phyloP scores from a whole-genome alignment of 2,888 invertebrate species.

The Eupithecia subfuscata region DNA sequence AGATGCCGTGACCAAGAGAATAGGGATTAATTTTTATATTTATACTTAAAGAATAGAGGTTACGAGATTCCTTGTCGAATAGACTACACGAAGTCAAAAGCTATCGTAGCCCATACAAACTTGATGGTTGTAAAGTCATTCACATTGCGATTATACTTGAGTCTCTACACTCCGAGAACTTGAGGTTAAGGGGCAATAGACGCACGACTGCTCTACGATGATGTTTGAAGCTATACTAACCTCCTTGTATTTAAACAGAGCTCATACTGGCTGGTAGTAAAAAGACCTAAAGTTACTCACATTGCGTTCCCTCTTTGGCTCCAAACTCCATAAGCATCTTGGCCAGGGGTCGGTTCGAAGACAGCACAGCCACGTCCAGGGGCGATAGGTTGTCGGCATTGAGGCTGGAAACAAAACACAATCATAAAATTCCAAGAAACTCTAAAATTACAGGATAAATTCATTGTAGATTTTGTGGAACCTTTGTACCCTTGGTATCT shows the following conservation, averaged over 20 bases:
- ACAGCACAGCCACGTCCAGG: conserved; percentile 96
- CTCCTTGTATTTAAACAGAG: background rate
- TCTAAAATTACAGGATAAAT: no score
- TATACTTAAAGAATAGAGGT: background rate
- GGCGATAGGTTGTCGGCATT: conserved; percentile 95
- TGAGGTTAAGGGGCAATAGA: background rate
- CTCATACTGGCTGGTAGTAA: background rate
- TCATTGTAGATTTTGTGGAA: background rate
- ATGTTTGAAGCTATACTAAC: background rate
- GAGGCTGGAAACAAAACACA: conserved; percentile 84
- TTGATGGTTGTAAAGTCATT: background rate
- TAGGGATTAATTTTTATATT: no score
- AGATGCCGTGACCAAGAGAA: no score
- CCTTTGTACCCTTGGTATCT: background rate
- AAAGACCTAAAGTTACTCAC: conserved; percentile 82
- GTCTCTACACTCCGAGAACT: background rate
- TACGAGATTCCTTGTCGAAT: background rate
- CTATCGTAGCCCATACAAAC: background rate
- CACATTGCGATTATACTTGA: background rate
- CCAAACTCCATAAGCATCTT: conserved; percentile 95
- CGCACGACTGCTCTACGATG: background rate
- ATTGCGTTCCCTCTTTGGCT: conserved; percentile 92
- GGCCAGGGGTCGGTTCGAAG: conserved; percentile 93
- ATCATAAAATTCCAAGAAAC: background rate
- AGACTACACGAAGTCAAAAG: background rate